phyloP scores from a whole-genome alignment of 2,113 vertebrate species.

The Anthoscopus minutus region DNA sequence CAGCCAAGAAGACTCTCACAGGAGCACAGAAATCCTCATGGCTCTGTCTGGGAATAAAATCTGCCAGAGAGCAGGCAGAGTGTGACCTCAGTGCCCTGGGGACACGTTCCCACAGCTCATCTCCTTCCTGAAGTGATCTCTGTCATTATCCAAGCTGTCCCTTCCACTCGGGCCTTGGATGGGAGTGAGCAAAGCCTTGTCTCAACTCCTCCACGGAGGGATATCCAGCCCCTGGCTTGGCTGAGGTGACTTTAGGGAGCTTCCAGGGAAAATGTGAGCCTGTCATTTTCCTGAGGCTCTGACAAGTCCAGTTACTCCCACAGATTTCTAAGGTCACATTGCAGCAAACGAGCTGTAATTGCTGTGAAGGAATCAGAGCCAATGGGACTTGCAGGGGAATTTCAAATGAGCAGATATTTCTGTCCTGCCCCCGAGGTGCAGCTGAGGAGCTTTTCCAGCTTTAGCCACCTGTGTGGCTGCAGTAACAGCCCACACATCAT shows the following conservation, averaged over 20 bases:
- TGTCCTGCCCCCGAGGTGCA: not conserved
- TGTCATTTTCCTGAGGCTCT: not conserved
- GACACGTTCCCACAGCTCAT: not conserved
- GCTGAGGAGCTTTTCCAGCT: not conserved
- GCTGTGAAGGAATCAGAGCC: not conserved
- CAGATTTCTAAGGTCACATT: not conserved
- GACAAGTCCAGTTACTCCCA: not conserved
- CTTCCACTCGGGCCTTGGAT: not conserved
- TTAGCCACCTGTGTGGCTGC: not conserved
- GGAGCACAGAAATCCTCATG: not conserved
- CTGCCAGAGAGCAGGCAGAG: not conserved
- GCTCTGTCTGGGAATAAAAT: not conserved
- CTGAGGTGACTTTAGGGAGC: not conserved
- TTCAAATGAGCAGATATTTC: not conserved
- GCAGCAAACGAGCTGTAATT: not conserved
- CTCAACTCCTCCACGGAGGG: not conserved
- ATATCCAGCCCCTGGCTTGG: not conserved
- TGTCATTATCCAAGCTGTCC: not conserved
- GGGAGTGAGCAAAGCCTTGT: not conserved
- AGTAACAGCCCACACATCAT: fast-evolving
- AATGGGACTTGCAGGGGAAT: not conserved
- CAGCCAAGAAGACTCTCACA: not conserved
- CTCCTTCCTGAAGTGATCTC: not conserved
- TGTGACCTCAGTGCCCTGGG: not conserved
- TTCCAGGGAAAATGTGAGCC: not conserved